phyloP scores from a whole-genome alignment of 2,888 invertebrate genomes.

The Spilosoma lubricipeda region DNA sequence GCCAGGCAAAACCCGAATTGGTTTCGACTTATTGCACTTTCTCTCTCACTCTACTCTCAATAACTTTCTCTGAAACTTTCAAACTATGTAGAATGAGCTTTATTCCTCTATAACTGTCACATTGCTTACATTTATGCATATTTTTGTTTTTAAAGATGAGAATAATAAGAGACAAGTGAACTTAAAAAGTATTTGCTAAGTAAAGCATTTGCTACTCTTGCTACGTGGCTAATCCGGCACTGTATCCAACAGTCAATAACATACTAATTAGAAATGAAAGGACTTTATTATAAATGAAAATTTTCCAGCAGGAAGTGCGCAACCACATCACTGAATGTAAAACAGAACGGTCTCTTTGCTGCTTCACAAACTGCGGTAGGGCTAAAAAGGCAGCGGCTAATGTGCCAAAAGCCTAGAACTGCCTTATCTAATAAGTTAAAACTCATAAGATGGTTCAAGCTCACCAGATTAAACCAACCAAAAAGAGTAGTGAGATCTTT shows the following conservation, averaged over 20 bases:
- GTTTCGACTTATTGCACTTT: too few relatives aligned
- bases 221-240: too few relatives aligned
- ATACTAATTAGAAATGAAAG: conserved; percentile 48
- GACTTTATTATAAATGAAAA: conserved; percentile 58
- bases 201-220: too few relatives aligned
- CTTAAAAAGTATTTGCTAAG: too few relatives aligned
- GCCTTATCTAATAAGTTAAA: not conserved
- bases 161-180: too few relatives aligned
- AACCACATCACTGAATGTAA: conserved; percentile 53
- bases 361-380: conserved; percentile 36
- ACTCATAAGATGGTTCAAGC: not conserved
- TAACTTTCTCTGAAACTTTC: too few relatives aligned
- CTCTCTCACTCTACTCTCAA: too few relatives aligned
- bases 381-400: conserved; percentile 25
- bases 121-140: too few relatives aligned
- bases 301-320: conserved; percentile 51
- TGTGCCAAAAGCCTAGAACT: not conserved
- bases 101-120: too few relatives aligned
- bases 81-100: too few relatives aligned
- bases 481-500: not conserved
- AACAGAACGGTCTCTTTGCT: conserved; percentile 58
- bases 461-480: not conserved
- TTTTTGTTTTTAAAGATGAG: too few relatives aligned
- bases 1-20: too few relatives aligned
- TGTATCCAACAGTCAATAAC: conserved; percentile 44